phyloP scores from a whole-genome alignment of 2,113 vertebrate species.

The Albula glossodonta region DNA sequence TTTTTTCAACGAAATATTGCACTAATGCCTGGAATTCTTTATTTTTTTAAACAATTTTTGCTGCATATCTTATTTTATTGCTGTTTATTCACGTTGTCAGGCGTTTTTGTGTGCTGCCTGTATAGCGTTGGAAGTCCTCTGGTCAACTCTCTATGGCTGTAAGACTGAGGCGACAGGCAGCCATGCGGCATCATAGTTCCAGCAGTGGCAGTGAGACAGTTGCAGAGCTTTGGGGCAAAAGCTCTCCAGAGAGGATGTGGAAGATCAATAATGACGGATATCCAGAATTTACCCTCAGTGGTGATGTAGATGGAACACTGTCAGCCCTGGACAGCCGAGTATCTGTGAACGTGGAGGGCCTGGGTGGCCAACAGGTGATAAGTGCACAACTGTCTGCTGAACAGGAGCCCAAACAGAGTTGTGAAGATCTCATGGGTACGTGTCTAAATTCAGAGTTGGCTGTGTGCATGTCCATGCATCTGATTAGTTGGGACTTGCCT shows the following conservation, averaged over 20 bases:
- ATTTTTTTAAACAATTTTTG: not conserved
- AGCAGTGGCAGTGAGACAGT: not conserved
- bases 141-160: not conserved
- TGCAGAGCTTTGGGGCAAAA: not conserved
- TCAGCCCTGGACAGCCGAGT: not conserved
- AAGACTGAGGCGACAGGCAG: not conserved
- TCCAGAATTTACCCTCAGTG: not conserved
- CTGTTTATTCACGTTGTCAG: not conserved
- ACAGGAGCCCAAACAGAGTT: not conserved
- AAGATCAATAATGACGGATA: not conserved
- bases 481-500: too few relatives aligned
- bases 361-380: not conserved
- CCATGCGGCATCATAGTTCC: not conserved
- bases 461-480: not conserved
- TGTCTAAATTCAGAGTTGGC: not conserved
- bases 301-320: not conserved
- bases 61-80: not conserved
- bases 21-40: too few relatives aligned
- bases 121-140: not conserved
- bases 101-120: not conserved
- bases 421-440: slow-evolving; percentile 13
- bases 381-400: too few relatives aligned
- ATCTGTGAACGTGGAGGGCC: not conserved
- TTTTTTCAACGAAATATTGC: too few relatives aligned
- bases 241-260: not conserved